Evolutionary conservation across 2,888 invertebrate species (phyloP).

Genomic region (Synergus gifuensis): DNA sequence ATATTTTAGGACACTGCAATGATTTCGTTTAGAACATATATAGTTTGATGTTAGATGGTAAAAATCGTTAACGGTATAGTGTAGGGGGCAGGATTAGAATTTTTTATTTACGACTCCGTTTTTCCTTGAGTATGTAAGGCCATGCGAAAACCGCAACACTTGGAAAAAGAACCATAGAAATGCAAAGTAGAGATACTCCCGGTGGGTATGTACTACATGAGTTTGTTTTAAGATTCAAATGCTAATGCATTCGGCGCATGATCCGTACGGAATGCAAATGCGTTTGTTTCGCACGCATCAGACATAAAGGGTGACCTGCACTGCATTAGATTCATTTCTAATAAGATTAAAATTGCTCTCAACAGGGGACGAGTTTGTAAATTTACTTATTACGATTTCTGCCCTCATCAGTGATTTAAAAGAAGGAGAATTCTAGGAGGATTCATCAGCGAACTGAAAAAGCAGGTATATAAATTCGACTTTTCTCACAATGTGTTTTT

Average conservation of each 20-base stretch:
- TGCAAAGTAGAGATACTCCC: constrained; percentile 38
- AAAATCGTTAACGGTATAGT: constrained; percentile 28
- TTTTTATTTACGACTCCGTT: constrained; percentile 36
- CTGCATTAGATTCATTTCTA: constrained; percentile 37
- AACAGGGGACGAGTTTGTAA: constrained; percentile 19
- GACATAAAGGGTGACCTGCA: constrained; percentile 40
- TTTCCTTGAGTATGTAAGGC: constrained; percentile 31
- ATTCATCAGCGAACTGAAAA: not conserved
- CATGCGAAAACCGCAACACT: constrained; percentile 37
- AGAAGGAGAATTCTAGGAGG: not conserved
- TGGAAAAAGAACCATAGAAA: constrained; percentile 36
- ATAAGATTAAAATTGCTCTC: constrained; percentile 36
- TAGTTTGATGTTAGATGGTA: not conserved
- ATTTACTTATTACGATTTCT: constrained; percentile 30
- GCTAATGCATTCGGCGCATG: constrained; percentile 37
- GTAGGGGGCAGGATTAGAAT: constrained; percentile 15
- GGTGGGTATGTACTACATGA: constrained; percentile 38
- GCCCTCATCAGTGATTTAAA: constrained; percentile 11
- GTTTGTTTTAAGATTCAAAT: constrained; percentile 42
- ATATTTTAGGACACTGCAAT: too few relatives aligned
- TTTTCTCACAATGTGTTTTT: not conserved
- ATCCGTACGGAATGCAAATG: constrained; percentile 41
- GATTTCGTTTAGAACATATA: not conserved
- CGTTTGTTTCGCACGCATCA: constrained; percentile 35
- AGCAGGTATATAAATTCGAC: not conserved